Conservation (phyloP, 2,113 vertebrate genomes). For the Neoarius graeffei region DNA sequence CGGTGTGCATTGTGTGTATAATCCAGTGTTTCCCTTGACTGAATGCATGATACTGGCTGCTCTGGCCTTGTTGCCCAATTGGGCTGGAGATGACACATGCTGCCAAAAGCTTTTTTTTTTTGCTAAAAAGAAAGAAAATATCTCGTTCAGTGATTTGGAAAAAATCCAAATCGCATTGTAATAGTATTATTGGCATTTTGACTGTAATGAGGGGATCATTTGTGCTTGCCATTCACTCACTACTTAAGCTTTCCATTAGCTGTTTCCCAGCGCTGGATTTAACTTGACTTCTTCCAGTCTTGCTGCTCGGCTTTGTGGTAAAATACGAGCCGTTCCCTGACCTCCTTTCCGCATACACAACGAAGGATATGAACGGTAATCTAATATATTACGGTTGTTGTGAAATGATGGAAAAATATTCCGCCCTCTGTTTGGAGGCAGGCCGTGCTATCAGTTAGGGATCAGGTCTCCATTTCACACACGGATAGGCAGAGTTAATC, state of each 20-base stretch:
- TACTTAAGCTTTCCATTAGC: slow-evolving; percentile 29
- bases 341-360: slow-evolving; percentile 46
- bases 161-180: slow-evolving; percentile 2
- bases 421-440: slow-evolving; percentile 62
- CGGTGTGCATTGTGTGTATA: slow-evolving; percentile 29
- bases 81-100: slow-evolving; percentile 11
- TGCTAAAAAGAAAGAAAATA: neutral
- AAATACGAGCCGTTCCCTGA: slow-evolving; percentile 61
- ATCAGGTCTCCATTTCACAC: slow-evolving; percentile 81
- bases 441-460: slow-evolving; percentile 66
- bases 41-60: slow-evolving; percentile 16
- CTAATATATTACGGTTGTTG: slow-evolving; percentile 63
- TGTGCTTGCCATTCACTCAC: slow-evolving; percentile 4
- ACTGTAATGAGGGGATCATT: slow-evolving; percentile 33
- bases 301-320: slow-evolving; percentile 52
- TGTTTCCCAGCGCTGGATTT: slow-evolving; percentile 11
- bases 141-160: slow-evolving; percentile 26
- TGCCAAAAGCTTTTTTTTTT: slow-evolving; percentile 5
- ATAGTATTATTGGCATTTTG: slow-evolving; percentile 28
- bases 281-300: slow-evolving; percentile 7
- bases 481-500: slow-evolving; percentile 75
- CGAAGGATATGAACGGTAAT: slow-evolving; percentile 66
- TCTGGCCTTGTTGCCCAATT: slow-evolving; percentile 1
- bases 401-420: slow-evolving; percentile 63
- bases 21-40: slow-evolving; percentile 22